Percentiles rank a stretch among this genome's conserved stretches.
These are phyloP conservation scores for Cryptotermes secundus DNA, from an alignment of 1,140 invertebrate species.

Conservation along the genomic window DNA sequence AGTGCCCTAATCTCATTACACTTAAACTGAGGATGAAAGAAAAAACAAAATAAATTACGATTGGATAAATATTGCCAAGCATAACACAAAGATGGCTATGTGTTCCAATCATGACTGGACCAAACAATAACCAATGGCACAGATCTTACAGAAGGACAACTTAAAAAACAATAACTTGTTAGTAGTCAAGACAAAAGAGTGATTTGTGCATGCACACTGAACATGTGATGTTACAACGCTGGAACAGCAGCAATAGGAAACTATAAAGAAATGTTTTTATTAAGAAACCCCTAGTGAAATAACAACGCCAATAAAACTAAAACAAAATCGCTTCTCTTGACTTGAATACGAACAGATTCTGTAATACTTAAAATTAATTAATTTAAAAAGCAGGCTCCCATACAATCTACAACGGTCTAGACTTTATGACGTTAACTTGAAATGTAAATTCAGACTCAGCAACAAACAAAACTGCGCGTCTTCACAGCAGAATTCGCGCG, in stretches of 20 bases:
- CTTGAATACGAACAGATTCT: neutral
- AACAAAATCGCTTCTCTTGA: neutral
- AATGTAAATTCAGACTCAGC: neutral
- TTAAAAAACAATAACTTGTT: neutral
- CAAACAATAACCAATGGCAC: constrained; percentile 12
- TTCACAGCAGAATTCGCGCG: neutral
- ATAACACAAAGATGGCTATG: neutral
- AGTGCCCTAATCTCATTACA: constrained; percentile 2
- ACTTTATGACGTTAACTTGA: neutral
- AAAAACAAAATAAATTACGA: constrained; percentile 9
- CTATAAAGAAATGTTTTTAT: neutral
- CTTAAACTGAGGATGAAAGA: neutral
- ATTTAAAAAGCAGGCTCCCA: neutral
- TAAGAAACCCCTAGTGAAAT: neutral
- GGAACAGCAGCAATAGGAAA: neutral
- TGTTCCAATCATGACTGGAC: neutral
- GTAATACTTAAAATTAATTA: constrained; percentile 5
- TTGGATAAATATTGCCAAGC: constrained; percentile 19
- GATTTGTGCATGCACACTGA: neutral
- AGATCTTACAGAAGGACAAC: neutral
- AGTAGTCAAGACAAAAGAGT: neutral
- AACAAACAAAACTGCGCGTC: neutral
- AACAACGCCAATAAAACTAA: neutral
- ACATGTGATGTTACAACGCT: neutral
- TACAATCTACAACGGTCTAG: neutral